These are phyloP conservation scores for Alectoris magna DNA, from an alignment of 2,797 vertebrate species.

Conservation along the genomic window DNA sequence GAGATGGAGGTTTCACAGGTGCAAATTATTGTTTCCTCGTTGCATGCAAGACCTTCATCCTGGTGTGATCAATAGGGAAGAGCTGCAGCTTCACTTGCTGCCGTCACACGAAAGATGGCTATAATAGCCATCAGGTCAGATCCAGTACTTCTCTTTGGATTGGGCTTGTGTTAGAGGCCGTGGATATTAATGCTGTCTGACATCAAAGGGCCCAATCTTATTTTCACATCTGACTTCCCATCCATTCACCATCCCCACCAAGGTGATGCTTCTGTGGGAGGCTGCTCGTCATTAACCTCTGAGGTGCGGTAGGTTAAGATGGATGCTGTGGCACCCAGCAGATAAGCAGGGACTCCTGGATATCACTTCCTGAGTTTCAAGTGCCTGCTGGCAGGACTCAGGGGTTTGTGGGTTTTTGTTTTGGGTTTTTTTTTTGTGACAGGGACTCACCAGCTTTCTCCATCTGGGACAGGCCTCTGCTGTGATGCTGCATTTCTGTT, in stretches of 20 bases:
- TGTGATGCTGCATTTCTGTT: neutral
- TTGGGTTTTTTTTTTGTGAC: neutral
- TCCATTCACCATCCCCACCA: accelerated
- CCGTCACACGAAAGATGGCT: neutral
- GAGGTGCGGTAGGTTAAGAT: neutral
- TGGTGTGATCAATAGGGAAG: neutral
- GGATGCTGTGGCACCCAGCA: neutral
- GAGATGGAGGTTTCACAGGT: neutral
- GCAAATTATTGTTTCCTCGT: neutral
- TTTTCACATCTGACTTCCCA: neutral
- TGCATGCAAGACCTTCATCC: neutral
- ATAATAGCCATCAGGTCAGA: neutral
- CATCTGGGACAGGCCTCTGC: neutral
- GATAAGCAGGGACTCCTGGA: neutral
- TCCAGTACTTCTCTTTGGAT: accelerated
- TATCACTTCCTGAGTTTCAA: neutral
- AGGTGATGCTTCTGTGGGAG: neutral
- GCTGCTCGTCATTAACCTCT: neutral
- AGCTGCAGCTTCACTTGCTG: neutral
- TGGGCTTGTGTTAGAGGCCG: neutral
- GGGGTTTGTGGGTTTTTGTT: neutral
- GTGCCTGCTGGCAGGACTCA: neutral
- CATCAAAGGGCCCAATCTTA: neutral
- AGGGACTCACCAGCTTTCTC: neutral
- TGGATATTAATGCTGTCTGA: neutral